These are phyloP conservation scores for Sinocyclocheilus maitianheensis DNA, from an alignment of 2,113 vertebrate genomes.

Conservation along the genomic window DNA sequence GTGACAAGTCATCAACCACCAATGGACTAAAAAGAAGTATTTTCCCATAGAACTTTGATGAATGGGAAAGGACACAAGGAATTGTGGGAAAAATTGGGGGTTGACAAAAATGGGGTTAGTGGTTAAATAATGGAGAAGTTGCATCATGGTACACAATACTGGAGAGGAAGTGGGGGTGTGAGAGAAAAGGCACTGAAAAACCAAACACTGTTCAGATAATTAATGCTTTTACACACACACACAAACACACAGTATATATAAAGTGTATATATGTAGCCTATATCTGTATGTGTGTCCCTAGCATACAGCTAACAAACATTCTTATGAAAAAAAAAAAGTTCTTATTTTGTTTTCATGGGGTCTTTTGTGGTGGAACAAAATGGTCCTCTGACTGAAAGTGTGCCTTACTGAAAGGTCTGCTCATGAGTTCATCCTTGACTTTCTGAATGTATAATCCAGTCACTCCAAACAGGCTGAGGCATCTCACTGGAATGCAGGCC, in stretches of 20 bases:
- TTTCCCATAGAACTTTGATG: not conserved
- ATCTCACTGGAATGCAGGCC: constrained; percentile 63
- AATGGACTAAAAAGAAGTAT: not conserved
- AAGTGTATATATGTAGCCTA: not conserved
- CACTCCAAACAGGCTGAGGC: constrained; percentile 65
- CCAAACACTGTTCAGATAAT: constrained; percentile 58
- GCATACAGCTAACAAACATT: too few relatives aligned
- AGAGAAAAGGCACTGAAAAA: constrained; percentile 57
- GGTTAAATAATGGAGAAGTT: constrained; percentile 62
- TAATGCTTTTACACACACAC: not conserved
- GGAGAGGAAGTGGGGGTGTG: constrained; percentile 68
- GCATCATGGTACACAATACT: constrained; percentile 52
- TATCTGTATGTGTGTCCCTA: too few relatives aligned
- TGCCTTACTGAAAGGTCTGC: not conserved
- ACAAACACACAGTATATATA: too few relatives aligned
- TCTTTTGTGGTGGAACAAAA: not conserved
- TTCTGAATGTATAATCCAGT: constrained; percentile 54
- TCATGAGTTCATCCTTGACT: constrained; percentile 53
- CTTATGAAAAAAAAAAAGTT: not conserved
- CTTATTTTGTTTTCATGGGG: not conserved
- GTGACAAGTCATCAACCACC: not conserved
- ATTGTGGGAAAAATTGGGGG: constrained; percentile 10
- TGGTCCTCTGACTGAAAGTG: not conserved
- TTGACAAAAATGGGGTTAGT: constrained; percentile 34
- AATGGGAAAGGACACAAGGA: not conserved